Evolutionary conservation across 2,113 vertebrate genomes (phyloP).

Genomic region (Vulpes vulpes): DNA sequence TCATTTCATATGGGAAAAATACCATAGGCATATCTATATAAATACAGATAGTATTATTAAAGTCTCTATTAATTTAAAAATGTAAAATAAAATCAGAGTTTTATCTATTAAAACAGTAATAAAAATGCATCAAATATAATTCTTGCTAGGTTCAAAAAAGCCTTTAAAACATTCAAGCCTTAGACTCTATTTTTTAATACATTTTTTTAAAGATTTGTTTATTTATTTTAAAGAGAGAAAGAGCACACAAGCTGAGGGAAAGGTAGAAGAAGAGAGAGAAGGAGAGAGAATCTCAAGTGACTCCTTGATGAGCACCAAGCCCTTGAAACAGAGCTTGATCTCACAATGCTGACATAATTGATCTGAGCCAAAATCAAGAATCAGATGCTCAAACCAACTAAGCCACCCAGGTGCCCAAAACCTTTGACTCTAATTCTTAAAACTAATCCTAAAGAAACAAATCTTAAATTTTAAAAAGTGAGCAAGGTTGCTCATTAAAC

Average conservation of each 20-base stretch:
- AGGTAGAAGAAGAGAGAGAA: not conserved
- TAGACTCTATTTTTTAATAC: not conserved
- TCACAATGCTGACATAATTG: not conserved
- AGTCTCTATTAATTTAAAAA: not conserved
- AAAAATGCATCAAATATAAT: conserved; percentile 11
- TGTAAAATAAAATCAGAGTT: conserved; percentile 10
- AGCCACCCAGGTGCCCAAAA: not conserved
- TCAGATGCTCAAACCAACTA: not conserved
- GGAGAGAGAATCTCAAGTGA: not conserved
- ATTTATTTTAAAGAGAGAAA: not conserved
- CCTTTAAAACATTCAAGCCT: not conserved
- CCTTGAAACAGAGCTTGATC: not conserved
- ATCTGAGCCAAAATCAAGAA: not conserved
- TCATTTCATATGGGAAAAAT: conserved; percentile 15
- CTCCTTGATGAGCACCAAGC: not conserved
- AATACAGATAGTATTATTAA: not conserved
- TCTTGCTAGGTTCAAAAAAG: not conserved
- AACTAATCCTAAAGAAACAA: conserved; percentile 18
- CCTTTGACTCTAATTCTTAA: conserved; percentile 9
- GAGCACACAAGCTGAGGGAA: not conserved
- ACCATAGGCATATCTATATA: not conserved
- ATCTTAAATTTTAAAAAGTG: not conserved
- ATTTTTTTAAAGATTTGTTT: not conserved
- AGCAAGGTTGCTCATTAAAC: not conserved
- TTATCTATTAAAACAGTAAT: not conserved